Percentiles rank a stretch among this genome's conserved stretches.
phyloP scores from a whole-genome alignment of 2,888 invertebrate species.

The Cheiracanthium punctorium region DNA sequence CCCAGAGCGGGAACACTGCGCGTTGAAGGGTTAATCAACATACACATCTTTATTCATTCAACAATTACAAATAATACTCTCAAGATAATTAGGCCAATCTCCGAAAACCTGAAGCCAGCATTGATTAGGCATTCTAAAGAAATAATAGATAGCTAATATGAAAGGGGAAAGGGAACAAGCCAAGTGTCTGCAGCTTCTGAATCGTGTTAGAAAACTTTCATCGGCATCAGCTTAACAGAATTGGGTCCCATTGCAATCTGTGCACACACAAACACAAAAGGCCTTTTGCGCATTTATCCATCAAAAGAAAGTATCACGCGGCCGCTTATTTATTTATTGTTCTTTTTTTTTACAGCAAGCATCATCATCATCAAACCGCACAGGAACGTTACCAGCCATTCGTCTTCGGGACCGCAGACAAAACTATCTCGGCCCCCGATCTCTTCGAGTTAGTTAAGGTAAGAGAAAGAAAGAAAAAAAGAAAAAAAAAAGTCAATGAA shows the following conservation, averaged over 20 bases:
- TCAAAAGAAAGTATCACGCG: constrained; percentile 1
- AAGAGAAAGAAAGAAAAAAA: constrained; percentile 24
- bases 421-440: constrained; percentile 44
- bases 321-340: background rate
- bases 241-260: background rate
- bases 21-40: no score
- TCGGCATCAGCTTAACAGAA: no score
- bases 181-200: no score
- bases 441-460: constrained; percentile 4
- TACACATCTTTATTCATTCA: no score
- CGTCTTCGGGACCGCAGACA: constrained; percentile 23
- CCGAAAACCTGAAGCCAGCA: no score
- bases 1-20: no score
- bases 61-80: no score
- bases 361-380: constrained; percentile 25
- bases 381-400: constrained; percentile 9
- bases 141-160: no score
- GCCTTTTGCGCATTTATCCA: background rate
- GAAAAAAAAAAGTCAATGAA: constrained; percentile 38
- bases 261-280: constrained; percentile 8
- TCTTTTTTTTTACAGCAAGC: background rate
- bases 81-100: no score
- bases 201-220: no score
- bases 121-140: no score
- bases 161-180: no score